Evolutionary conservation across 2,113 vertebrate species (phyloP), one percentile per base, ranked within the genome.

Genomic region (Corynorhinus townsendii): DNA sequence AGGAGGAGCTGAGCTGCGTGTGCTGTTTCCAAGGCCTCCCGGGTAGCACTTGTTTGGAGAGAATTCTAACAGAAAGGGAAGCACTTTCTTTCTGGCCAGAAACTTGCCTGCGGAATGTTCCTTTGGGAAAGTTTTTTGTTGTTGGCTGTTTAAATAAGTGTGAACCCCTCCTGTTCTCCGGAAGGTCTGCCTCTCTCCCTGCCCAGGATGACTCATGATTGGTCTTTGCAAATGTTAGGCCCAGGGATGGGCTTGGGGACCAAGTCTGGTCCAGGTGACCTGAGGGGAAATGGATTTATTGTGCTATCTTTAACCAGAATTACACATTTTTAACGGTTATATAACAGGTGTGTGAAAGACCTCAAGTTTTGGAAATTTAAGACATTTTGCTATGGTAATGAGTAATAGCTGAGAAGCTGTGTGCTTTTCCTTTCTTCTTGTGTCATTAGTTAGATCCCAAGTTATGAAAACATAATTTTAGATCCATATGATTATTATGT

Each of bases 41-140:
- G n/a, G 80, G 43, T 33, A 73, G 59, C 86, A 56, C 86, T 91
- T 93, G 89, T 96, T 97, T 76, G 79, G 91, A 95, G 80, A 93
- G 95, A 96, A 95, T 97, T 96, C 94, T 80, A 94, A 93, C 75
- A 43, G 93, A 86, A 96, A 90, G 80, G 75, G 75, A 93, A 95
- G 86, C 52, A 64, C 72, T 93, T 73, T 93, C 86, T 94, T 84
- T 73, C 75, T 68, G 52, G 93, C 71, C 59, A 91, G 90, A 96
- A 94, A 94, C 71, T 94, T 93, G 86, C 59, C 84, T 96, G 95
- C 87, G 75, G 95, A 85, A 85, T 77, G 72, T 62, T 96, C 76
- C 82, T 93, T 87, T 85, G 89, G 84, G 93, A 52, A 91, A 73
- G 62, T 7, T 72, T 26, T 76, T 90, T 77, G 80, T 43, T 38